Percentiles rank a stretch among this genome's conserved stretches.
Evolutionary conservation across 2,888 invertebrate species (phyloP).

Genomic region (Amphipyra berbera): DNA sequence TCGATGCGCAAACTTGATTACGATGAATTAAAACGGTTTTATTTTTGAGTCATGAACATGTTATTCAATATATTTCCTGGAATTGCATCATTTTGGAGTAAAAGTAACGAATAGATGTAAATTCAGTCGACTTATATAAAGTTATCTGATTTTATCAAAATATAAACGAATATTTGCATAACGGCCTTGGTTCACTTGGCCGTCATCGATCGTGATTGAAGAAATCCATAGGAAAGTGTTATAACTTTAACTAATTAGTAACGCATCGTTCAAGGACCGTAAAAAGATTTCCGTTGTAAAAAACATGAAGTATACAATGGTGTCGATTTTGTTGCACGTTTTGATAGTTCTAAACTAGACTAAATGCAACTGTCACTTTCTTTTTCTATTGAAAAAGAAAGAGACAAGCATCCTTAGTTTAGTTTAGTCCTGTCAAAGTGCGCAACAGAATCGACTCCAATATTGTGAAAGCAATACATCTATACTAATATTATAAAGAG

Average conservation of each 20-base stretch:
- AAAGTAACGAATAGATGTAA: slow-evolving; percentile 11
- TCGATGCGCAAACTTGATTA: slow-evolving; percentile 70
- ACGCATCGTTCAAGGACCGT: slow-evolving; percentile 51
- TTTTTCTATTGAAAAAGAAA: no score
- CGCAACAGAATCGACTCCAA: no score
- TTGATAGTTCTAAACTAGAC: no score
- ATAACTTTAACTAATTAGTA: slow-evolving; percentile 46
- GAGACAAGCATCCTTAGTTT: no score
- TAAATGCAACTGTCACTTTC: no score
- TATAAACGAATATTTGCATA: slow-evolving; percentile 20
- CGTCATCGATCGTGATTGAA: slow-evolving; percentile 50
- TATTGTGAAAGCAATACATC: no score
- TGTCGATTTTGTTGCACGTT: no score
- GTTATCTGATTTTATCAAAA: slow-evolving; percentile 3
- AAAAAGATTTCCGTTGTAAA: slow-evolving; percentile 23
- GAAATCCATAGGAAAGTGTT: slow-evolving; percentile 59
- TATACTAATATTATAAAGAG: no score
- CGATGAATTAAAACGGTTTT: slow-evolving; percentile 61
- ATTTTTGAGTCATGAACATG: slow-evolving; percentile 52
- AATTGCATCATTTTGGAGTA: slow-evolving; percentile 32
- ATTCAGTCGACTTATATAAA: slow-evolving; percentile 1
- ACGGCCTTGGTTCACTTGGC: slow-evolving; percentile 50
- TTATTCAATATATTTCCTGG: slow-evolving; percentile 51
- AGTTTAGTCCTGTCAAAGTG: no score
- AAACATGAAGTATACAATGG: slow-evolving; percentile 16